Conservation (phyloP, 2,113 vertebrate species). For the Anas platyrhynchos region DNA sequence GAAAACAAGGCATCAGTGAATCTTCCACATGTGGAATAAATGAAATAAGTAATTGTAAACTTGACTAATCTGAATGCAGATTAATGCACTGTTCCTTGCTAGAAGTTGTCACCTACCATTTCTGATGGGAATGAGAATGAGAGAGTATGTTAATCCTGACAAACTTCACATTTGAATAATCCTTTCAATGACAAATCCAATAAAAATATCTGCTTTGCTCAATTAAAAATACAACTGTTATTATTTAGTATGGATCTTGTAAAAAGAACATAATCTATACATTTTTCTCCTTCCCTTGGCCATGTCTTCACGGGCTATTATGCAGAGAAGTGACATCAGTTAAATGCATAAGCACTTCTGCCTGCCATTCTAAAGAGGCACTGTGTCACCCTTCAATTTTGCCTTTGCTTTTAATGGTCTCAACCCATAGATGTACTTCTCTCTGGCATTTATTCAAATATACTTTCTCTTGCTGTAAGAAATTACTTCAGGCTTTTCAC, state of each 20-base stretch:
- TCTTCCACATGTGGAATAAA: neutral
- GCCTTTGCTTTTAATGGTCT: neutral
- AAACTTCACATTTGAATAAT: neutral
- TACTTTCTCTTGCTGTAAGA: neutral
- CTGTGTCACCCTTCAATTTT: neutral
- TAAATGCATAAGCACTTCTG: neutral
- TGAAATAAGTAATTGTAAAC: neutral
- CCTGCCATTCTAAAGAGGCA: neutral
- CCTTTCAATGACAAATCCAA: neutral
- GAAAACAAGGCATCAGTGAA: neutral
- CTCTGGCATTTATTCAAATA: neutral
- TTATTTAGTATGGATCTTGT: neutral
- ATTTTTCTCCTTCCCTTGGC: neutral
- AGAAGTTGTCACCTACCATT: neutral
- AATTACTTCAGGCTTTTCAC: neutral
- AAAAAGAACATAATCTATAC: fast-evolving
- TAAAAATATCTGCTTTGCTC: neutral
- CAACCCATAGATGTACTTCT: neutral
- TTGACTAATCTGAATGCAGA: neutral
- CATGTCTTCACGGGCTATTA: neutral
- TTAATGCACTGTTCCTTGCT: neutral
- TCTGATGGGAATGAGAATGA: neutral
- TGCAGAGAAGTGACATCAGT: neutral
- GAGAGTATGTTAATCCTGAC: neutral
- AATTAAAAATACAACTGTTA: neutral